Evolutionary conservation across 2,888 invertebrate species (phyloP).

Genomic region (Acronicta alni): DNA sequence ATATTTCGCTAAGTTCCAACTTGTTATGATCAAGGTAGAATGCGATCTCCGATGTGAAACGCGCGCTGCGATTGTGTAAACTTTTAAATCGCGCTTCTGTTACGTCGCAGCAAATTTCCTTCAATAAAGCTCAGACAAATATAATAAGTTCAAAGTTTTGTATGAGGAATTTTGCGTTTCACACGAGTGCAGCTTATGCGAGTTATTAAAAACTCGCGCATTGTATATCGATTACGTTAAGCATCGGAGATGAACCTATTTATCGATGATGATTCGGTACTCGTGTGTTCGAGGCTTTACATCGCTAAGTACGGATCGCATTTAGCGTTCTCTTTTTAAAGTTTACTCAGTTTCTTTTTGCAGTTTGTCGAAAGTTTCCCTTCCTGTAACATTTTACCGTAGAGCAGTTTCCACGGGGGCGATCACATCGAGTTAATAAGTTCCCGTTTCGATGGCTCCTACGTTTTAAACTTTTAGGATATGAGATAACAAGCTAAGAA

Average conservation of each 20-base stretch:
- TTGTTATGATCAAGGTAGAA: slow-evolving; percentile 79
- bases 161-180: slow-evolving; percentile 34
- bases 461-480: slow-evolving; percentile 89
- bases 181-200: slow-evolving; percentile 18
- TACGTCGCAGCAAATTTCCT: slow-evolving; percentile 48
- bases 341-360: slow-evolving; percentile 83
- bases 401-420: slow-evolving; percentile 82
- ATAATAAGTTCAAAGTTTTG: slow-evolving; percentile 52
- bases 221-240: slow-evolving; percentile 11
- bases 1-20: slow-evolving; percentile 76
- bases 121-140: slow-evolving; percentile 65
- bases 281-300: slow-evolving; percentile 55
- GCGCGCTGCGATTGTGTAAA: slow-evolving; percentile 70
- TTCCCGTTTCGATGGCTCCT: slow-evolving; percentile 87
- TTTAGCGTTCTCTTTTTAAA: slow-evolving; percentile 87
- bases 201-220: slow-evolving; percentile 6
- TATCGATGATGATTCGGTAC: slow-evolving; percentile 39
- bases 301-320: slow-evolving; percentile 79
- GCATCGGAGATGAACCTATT: slow-evolving; percentile 11
- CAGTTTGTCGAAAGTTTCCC: slow-evolving; percentile 84
- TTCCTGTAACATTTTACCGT: slow-evolving; percentile 88
- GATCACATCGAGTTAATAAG: slow-evolving; percentile 89
- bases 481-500: slow-evolving; percentile 88
- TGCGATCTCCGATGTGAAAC: slow-evolving; percentile 62
- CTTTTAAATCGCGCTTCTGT: slow-evolving; percentile 69